phyloP scores from a whole-genome alignment of 2,888 invertebrate genomes.

The Chalcis sispes region DNA sequence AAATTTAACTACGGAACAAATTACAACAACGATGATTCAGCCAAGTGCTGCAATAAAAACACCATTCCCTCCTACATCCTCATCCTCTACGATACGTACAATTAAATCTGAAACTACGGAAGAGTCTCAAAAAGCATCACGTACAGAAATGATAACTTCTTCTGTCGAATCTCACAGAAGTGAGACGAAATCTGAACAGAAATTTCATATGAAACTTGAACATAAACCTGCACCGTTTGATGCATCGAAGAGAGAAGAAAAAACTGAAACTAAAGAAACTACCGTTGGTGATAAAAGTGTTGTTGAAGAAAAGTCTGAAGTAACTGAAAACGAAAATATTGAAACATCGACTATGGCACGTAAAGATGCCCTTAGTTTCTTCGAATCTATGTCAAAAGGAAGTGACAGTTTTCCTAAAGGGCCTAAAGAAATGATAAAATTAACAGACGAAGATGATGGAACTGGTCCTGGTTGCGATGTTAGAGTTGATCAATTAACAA shows the following conservation, averaged over 20 bases:
- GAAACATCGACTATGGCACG: conserved; percentile 81
- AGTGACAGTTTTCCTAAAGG: conserved; percentile 65
- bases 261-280: conserved; percentile 49
- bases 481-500: conserved; percentile 72
- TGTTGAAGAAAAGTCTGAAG: conserved; percentile 63
- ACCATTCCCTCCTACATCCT: conserved; percentile 63
- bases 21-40: conserved; percentile 70
- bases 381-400: conserved; percentile 81
- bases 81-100: conserved; percentile 65
- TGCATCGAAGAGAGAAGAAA: conserved; percentile 60
- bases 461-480: conserved; percentile 68
- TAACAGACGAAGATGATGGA: conserved; percentile 68
- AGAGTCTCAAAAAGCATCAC: conserved; percentile 64
- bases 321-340: conserved; percentile 73
- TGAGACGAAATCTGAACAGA: conserved; percentile 74
- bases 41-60: conserved; percentile 69
- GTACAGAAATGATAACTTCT: conserved; percentile 72
- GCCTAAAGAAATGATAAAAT: conserved; percentile 75
- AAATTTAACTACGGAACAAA: conserved; percentile 69
- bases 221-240: conserved; percentile 71
- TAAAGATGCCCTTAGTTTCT: conserved; percentile 82
- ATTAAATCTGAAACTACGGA: conserved; percentile 66
- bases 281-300: conserved; percentile 54
- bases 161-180: conserved; percentile 71
- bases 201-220: conserved; percentile 74